Evolutionary conservation across 2,113 vertebrate species (phyloP).

Genomic region (Tauraco erythrolophus): DNA sequence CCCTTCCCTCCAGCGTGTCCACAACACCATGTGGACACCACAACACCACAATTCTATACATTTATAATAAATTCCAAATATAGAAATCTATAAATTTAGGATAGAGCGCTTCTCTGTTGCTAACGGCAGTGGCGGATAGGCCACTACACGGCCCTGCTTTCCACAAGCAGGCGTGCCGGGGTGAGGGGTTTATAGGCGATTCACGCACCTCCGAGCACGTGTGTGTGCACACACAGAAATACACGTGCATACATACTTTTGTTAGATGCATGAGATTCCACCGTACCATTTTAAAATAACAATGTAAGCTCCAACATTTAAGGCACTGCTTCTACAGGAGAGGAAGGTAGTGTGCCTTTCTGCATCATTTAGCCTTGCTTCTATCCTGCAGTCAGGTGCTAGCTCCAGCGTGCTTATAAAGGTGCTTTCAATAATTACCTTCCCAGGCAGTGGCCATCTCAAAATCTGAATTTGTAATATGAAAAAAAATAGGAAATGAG

Average conservation of each 20-base stretch:
- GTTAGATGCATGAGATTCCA: neutral
- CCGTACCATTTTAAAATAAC: neutral
- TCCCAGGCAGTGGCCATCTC: neutral
- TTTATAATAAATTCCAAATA: neutral
- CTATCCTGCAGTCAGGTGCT: neutral
- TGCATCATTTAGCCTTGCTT: neutral
- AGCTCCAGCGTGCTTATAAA: neutral
- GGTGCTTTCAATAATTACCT: neutral
- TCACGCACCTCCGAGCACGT: accelerated
- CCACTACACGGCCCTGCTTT: neutral
- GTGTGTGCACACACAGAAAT: neutral
- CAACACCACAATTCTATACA: neutral
- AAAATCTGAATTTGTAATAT: neutral
- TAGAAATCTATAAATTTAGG: neutral
- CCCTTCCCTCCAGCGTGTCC: no score
- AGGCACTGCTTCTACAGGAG: neutral
- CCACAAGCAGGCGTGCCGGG: neutral
- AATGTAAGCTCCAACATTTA: neutral
- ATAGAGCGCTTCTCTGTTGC: neutral
- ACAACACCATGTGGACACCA: no score
- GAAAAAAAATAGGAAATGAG: neutral
- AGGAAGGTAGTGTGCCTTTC: neutral
- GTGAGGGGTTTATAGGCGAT: neutral
- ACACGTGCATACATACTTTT: accelerated
- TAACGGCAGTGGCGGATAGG: neutral